Conservation (phyloP, 2,888 invertebrate genomes). For the Tenthredo amoena region DNA sequence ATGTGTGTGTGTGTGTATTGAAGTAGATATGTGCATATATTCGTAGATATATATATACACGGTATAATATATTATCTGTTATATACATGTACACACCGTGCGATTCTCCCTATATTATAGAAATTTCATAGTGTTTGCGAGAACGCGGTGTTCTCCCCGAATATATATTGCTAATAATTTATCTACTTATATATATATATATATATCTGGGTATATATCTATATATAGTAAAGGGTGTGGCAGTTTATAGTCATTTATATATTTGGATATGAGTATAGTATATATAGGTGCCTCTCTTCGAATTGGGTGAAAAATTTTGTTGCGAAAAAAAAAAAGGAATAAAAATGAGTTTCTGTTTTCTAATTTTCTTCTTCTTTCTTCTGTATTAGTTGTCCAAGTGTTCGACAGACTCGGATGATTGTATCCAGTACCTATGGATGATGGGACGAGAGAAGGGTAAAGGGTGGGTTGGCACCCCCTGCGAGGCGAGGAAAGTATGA, state of each 20-base stretch:
- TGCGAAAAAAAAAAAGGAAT: neutral
- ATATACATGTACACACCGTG: neutral
- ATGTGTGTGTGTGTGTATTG: neutral
- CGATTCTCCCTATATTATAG: neutral
- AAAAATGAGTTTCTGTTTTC: neutral
- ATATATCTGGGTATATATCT: neutral
- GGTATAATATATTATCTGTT: conserved; percentile 16
- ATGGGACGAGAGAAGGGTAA: neutral
- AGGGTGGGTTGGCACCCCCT: neutral
- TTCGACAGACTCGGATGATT: neutral
- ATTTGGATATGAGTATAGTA: neutral
- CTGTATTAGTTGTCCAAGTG: neutral
- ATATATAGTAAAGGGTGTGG: neutral
- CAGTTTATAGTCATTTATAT: neutral
- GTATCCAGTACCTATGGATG: neutral
- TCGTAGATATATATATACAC: neutral
- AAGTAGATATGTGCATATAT: neutral
- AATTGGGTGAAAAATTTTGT: neutral
- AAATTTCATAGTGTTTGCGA: conserved; percentile 67
- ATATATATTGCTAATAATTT: conserved; percentile 15
- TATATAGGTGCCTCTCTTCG: neutral
- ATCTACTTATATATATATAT: conserved; percentile 14
- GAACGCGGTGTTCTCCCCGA: neutral
- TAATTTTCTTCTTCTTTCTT: neutral
- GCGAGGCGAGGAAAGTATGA: conserved; percentile 30